A percentile compares a stretch with the other conserved stretches of the same genome.
Conservation (phyloP, 2,797 vertebrate species). For the Eutrigla gurnardus region DNA sequence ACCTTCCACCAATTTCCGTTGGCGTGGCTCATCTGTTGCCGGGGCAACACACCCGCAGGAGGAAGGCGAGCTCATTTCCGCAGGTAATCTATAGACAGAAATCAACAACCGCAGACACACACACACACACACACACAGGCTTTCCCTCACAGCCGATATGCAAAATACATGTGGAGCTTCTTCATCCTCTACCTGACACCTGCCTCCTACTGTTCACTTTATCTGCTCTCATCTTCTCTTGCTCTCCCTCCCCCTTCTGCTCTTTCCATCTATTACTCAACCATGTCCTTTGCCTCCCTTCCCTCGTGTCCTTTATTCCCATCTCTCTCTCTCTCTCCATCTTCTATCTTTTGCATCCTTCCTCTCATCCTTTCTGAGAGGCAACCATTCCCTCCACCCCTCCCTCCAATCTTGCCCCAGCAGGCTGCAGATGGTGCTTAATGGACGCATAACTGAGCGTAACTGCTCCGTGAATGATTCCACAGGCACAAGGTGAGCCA, state of each 20-base stretch:
- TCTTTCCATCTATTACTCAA: slow-evolving; percentile 27
- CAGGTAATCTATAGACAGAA: slow-evolving; percentile 45
- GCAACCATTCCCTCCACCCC: slow-evolving; percentile 5
- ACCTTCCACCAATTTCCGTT: slow-evolving; percentile 40
- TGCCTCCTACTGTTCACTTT: slow-evolving; percentile 24
- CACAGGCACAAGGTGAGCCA: slow-evolving; percentile 64
- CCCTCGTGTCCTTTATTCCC: slow-evolving; percentile 1
- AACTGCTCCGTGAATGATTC: slow-evolving; percentile 77
- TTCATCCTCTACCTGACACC: slow-evolving; percentile 15
- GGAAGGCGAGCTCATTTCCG: slow-evolving; percentile 30
- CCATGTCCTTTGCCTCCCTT: slow-evolving; percentile 9
- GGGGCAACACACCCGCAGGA: slow-evolving; percentile 31
- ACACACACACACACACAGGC: background rate
- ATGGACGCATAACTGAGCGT: slow-evolving; percentile 70
- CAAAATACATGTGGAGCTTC: slow-evolving; percentile 34
- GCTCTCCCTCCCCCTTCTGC: background rate
- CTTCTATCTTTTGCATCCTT: slow-evolving; percentile 20
- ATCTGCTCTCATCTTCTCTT: slow-evolving; percentile 43
- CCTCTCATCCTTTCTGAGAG: background rate
- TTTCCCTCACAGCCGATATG: slow-evolving; percentile 19
- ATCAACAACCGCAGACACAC: slow-evolving; percentile 8
- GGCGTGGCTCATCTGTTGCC: slow-evolving; percentile 58
- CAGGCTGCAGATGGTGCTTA: slow-evolving; percentile 72
- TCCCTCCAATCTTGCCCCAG: slow-evolving; percentile 39
- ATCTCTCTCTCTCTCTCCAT: slow-evolving; percentile 11